Evolutionary conservation across 2,113 vertebrate species (phyloP), one percentile per base, ranked within the genome.

Genomic region (Seriola rivoliana): DNA sequence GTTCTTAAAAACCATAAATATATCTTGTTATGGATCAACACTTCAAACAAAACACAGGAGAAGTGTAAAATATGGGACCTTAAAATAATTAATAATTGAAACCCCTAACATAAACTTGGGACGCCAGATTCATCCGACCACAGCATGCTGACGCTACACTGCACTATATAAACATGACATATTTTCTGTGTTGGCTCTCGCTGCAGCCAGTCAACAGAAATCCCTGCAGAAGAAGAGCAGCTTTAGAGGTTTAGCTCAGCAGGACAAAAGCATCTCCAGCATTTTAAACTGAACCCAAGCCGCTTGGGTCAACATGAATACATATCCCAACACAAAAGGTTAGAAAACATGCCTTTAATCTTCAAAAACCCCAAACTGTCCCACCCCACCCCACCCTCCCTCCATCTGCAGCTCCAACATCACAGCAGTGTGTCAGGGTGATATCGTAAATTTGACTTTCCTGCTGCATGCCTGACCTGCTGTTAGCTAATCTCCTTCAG

Each of bases 201-300:
- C 50, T 21, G 17, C 50, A 52, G 7, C 19, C 50, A 52, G 50
- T 52, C 50, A 9, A 21, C 50, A 52, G 19, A 52, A 52, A 52
- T 52, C 50, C 50, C 19, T n/a, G 50, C 21, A 52, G 50, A 14
- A 8, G 48, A 63, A 8, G 48, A 63, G 4, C 14, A 17, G 32
- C 65, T 82, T 32, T 75, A 58, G 60, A 76, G 71, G 19, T 73
- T 81, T 34, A 76, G 50, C 71, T 75, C 44, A 21, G 71, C 46
- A 1, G 67, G 75, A 55, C 42, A 64, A 58, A 83, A 59, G 23
- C 1, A 65, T 63, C 14, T 63, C 17, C 63, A 21, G 25, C 57
- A 70, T 63, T 50, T 69, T 12, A 59, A 75, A 65, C 50, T 3
- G 8, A 59, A 46, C 52, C 1, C 14, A 59, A 40, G 21, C 29